Base-by-base conservation (phyloP, 2,797 vertebrate genomes). In the Lerista edwardsae region DNA sequence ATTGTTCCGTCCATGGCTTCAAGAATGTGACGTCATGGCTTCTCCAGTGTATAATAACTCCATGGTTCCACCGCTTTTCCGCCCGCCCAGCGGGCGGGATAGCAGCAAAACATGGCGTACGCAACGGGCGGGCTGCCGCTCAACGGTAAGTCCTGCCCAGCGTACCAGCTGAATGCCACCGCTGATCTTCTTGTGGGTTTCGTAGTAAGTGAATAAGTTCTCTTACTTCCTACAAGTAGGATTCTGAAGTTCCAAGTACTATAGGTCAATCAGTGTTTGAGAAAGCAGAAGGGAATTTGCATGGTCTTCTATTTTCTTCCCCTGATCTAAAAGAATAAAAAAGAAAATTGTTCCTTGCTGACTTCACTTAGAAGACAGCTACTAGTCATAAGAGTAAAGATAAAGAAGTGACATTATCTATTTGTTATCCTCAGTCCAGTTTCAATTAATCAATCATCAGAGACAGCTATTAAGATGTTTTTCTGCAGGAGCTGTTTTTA, bases 401-500 rank as follows among this genome's bases (percentile, higher is more conserved):
- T 0, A 17, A 82, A 29, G 57, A 69, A 1, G 3, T 9, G 39
- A 74, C 27, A 82, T 91, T 87, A 92, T 84, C 86, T 88, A 84
- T 91, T 92, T 86, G 74, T 69, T 82, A 68, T 90, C 87, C 81
- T 84, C 83, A 68, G 73, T 7, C 3, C 89, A 90, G 1, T 3
- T 82, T 87, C 85, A 82, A 91, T 81, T 87, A 93, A 89, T 93
- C 90, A 94, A 91, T 94, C 88, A 92, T 92, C 88, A 90, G 84
- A 62, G 82, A 84, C 47, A 93, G 69, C 83, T 84, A 81, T 83
- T 91, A 82, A 93, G 86, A 91, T 68, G 86, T 91, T 59, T 84
- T 76, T 90, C 69, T 79, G 83, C 91, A 90, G 11, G 29, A 90
- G 72, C 1, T 29, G 79, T 85, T 88, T 83, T 88, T 39, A 88